A percentile compares a stretch with the other conserved stretches of the same genome.
Conservation (phyloP, 1,140 invertebrate genomes). For the Eumaeus atala region DNA sequence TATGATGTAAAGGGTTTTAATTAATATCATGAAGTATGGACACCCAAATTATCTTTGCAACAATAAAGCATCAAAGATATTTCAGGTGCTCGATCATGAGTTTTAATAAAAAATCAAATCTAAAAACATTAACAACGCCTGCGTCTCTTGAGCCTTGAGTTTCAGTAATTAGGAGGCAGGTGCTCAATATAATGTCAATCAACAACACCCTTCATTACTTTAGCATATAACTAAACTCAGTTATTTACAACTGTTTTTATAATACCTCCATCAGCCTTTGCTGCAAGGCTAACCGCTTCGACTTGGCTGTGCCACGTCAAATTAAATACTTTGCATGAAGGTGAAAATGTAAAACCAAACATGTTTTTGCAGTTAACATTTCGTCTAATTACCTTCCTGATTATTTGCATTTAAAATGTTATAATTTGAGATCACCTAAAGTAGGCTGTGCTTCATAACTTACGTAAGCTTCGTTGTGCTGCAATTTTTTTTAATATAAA, state of each 20-base stretch:
- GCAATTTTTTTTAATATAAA: no score
- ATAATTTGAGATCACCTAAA: no score
- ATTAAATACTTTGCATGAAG: constrained; percentile 24
- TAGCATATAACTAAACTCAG: constrained; percentile 25
- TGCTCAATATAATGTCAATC: constrained; percentile 25
- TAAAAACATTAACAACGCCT: constrained; percentile 6
- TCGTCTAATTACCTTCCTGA: constrained; percentile 17
- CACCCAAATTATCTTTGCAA: no score
- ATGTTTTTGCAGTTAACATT: constrained; percentile 10
- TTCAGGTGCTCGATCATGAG: not conserved
- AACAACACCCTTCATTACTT: constrained; percentile 25
- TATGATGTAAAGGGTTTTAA: no score
- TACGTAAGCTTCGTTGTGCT: no score
- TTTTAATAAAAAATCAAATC: constrained; percentile 5
- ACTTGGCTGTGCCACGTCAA: constrained; percentile 32
- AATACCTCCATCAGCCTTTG: constrained; percentile 29
- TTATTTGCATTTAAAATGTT: constrained; percentile 1
- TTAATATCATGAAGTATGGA: no score
- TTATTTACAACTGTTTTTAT: constrained; percentile 32
- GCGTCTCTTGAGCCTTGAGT: constrained; percentile 5
- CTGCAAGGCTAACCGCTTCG: constrained; percentile 34
- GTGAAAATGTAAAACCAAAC: constrained; percentile 23
- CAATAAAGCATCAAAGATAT: not conserved
- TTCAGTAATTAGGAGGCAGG: constrained; percentile 25
- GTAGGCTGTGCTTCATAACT: no score